Percentiles rank a stretch among this genome's conserved stretches.
Conservation (phyloP, 2,888 invertebrate genomes). For the Morpho achilles region DNA sequence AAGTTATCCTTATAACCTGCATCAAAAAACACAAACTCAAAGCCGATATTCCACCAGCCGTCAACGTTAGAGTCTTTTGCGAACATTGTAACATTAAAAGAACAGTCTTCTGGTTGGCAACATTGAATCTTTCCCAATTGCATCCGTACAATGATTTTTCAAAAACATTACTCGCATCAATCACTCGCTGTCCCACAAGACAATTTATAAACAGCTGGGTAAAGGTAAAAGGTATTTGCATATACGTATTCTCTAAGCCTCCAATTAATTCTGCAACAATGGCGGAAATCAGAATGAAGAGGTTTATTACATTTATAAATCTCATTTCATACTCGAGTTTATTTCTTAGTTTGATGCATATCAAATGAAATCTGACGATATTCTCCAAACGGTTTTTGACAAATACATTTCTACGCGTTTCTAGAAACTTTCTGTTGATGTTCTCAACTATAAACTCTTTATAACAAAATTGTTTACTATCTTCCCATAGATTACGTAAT, state of each 20-base stretch:
- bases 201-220: constrained; percentile 48
- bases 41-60: constrained; percentile 46
- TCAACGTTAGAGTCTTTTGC: constrained; percentile 44
- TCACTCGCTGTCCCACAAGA: constrained; percentile 45
- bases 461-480: constrained; percentile 15
- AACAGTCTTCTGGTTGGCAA: constrained; percentile 10
- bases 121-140: constrained; percentile 20
- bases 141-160: constrained; percentile 46
- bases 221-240: constrained; percentile 43
- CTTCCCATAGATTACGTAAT: constrained; percentile 40
- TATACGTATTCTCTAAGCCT: constrained; percentile 44
- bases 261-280: constrained; percentile 46
- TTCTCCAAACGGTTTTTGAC: constrained; percentile 33
- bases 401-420: constrained; percentile 22
- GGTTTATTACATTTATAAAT: constrained; percentile 40
- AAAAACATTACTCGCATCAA: constrained; percentile 43
- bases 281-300: constrained; percentile 37
- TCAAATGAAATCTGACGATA: constrained; percentile 38
- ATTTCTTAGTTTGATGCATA: constrained; percentile 32
- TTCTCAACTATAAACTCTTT: neutral
- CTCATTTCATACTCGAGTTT: constrained; percentile 37
- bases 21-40: constrained; percentile 43
- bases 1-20: constrained; percentile 42
- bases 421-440: neutral
- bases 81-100: constrained; percentile 42